Percentiles rank a stretch among this genome's conserved stretches.
Evolutionary conservation across 2,113 vertebrate species (phyloP).

Genomic region (Parus major): DNA sequence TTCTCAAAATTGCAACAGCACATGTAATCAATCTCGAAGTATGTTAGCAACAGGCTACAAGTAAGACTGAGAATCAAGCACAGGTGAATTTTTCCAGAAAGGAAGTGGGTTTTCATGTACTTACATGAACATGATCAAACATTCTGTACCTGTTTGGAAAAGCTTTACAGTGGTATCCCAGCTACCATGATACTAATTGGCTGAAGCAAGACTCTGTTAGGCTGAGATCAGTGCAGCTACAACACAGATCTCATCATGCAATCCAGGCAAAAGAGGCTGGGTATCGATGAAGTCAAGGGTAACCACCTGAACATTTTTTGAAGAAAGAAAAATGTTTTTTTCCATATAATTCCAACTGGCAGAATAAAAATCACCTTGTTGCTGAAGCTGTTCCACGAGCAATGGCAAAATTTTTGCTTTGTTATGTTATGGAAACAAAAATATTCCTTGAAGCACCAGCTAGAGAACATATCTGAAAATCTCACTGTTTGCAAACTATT

Average conservation of each 20-base stretch:
- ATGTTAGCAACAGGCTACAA: background rate
- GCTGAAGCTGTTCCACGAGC: background rate
- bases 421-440: background rate
- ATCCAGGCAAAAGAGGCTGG: background rate
- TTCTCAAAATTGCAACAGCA: background rate
- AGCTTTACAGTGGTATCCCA: background rate
- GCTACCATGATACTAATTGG: background rate
- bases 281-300: background rate
- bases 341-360: background rate
- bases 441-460: background rate
- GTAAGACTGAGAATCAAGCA: background rate
- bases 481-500: background rate
- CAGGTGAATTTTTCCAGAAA: background rate
- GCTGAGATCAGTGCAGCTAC: background rate
- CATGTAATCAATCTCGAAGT: background rate
- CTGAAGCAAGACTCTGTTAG: background rate
- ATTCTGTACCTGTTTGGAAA: background rate
- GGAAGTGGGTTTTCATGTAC: background rate
- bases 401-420: background rate
- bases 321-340: background rate
- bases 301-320: background rate
- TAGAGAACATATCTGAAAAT: background rate
- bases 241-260: accelerated
- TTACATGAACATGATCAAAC: background rate
- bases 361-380: background rate